Evolutionary conservation across 2,797 vertebrate species (phyloP), one percentile per base, ranked within the genome.

Genomic region (Gallinago nigripennis): DNA sequence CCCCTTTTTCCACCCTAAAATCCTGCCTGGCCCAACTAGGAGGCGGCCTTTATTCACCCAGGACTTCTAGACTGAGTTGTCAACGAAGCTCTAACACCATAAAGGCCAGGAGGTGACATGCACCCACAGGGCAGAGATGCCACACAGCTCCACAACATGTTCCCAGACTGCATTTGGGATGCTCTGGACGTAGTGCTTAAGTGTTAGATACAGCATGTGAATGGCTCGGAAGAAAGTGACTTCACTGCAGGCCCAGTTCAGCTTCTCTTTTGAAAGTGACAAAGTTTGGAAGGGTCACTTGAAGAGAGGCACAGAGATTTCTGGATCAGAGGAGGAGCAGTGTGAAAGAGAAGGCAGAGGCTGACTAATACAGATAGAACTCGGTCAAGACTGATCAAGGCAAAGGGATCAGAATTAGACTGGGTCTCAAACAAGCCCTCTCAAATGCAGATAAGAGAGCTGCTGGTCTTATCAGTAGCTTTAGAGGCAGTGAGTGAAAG

Each of bases 51-150:
- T 31, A 16, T 31, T 64, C 27, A 9, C 28, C 31, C 61, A 30
- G 11, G 2, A 21, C 37, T 69, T 71, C 16, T 12, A 23, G 35
- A 12, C 31, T 19, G 41, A 76, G 45, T 23, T 79, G 33, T 16
- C 65, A 30, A 0, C 11, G 31, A 45, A 71, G 28, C 16, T 86
- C 14, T 18, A 31, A 41, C 5, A 31, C 16, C 4, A 0, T 60
- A 63, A 60, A 41, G 19, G 16, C 46, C 19, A 43, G 1, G 2
- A 48, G 45, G 0, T 51, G 68, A 33, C 0, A 0, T 25, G 35
- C 43, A 25, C 9, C 60, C 8, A 46, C 1, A 0, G 10, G 4
- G 10, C 27, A 73, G 65, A 68, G 77, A 5, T 23, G 39, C 21
- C 20, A 5, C 16, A 1, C 12, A 16, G 65, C 61, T 30, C 48